Evolutionary conservation across 1,140 invertebrate species (phyloP).

Genomic region (Episyrphus balteatus): DNA sequence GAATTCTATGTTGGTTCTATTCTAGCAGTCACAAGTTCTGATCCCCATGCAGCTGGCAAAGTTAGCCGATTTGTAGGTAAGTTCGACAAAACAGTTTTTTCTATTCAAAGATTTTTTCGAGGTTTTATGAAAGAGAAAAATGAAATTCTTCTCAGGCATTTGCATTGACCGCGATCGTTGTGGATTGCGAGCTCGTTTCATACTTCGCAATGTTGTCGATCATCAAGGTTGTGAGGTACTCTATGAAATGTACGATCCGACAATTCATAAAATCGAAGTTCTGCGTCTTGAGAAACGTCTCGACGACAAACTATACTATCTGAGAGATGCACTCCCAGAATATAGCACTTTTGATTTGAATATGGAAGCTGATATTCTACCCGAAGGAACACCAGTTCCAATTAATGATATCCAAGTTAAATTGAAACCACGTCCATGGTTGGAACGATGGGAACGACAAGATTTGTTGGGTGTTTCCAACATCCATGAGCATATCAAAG

Average conservation of each 20-base stretch:
- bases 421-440: constrained; percentile 79
- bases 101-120: background rate
- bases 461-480: constrained; percentile 67
- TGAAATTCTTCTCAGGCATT: constrained; percentile 54
- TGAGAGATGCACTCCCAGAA: constrained; percentile 86
- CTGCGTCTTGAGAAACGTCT: constrained; percentile 84
- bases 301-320: constrained; percentile 80
- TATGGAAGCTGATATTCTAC: constrained; percentile 72
- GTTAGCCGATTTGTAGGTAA: constrained; percentile 68
- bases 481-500: constrained; percentile 46
- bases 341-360: constrained; percentile 89
- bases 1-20: constrained; percentile 97
- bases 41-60: constrained; percentile 77
- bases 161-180: constrained; percentile 75
- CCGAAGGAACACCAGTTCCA: constrained; percentile 68
- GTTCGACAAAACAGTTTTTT: constrained; percentile 33
- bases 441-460: constrained; percentile 70
- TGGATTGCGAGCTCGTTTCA: constrained; percentile 75
- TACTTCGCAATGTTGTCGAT: constrained; percentile 87
- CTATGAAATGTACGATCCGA: constrained; percentile 92
- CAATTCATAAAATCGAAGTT: constrained; percentile 80
- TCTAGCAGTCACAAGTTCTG: constrained; percentile 82
- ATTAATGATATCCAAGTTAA: constrained; percentile 79
- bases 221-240: constrained; percentile 63
- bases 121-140: background rate